Conservation (phyloP, 2,797 vertebrate genomes). For the Apogon talboti region DNA sequence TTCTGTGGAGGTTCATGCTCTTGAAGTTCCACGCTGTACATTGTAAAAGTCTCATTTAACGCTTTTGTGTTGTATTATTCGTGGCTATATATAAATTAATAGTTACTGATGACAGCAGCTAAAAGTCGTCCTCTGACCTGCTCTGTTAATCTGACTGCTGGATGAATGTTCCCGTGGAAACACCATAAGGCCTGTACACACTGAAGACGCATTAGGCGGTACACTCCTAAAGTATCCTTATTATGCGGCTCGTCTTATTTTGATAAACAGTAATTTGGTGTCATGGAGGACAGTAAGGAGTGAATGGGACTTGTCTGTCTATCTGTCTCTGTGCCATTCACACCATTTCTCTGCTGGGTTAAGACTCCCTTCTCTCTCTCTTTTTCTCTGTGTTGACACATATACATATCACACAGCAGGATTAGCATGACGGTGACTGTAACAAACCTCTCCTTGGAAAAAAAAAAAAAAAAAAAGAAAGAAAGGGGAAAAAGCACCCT, state of each 20-base stretch:
- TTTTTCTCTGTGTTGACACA: constrained; percentile 79
- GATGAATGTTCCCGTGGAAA: constrained; percentile 43
- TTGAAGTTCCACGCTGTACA: no score
- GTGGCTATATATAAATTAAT: constrained; percentile 21
- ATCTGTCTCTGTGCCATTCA: constrained; percentile 70
- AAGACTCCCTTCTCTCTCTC: constrained; percentile 66
- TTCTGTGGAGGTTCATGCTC: no score
- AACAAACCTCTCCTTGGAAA: constrained; percentile 77
- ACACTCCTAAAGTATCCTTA: constrained; percentile 62
- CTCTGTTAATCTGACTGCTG: constrained; percentile 50
- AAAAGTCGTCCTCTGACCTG: constrained; percentile 46
- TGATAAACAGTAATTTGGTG: constrained; percentile 82
- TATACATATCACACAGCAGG: constrained; percentile 83
- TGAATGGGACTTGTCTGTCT: constrained; percentile 76
- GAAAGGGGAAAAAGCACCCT: constrained; percentile 42
- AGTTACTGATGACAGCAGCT: constrained; percentile 23
- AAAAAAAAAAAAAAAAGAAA: constrained; percentile 39
- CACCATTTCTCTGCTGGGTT: constrained; percentile 66
- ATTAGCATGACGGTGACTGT: constrained; percentile 82
- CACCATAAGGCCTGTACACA: constrained; percentile 32
- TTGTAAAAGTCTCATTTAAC: neutral
- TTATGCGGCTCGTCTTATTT: constrained; percentile 69
- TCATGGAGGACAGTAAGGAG: constrained; percentile 68
- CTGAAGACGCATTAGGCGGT: constrained; percentile 45
- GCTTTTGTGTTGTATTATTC: no score